These are phyloP conservation scores for Galeopsomyia nigrocyanea DNA, from an alignment of 2,888 invertebrate species.

Conservation along the genomic window DNA sequence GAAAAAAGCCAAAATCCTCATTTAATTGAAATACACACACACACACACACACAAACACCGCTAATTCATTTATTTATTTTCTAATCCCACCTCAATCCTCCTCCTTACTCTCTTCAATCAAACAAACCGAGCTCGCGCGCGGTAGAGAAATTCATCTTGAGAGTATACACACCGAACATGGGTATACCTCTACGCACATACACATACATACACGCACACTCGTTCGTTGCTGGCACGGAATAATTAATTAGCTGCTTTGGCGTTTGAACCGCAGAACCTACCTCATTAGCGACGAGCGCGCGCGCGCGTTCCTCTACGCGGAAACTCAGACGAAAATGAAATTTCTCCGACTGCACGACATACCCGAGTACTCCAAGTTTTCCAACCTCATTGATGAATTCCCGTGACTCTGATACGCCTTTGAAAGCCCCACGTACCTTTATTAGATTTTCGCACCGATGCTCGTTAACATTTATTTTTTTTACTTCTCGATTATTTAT, in stretches of 20 bases:
- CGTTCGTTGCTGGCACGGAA: constrained; percentile 10
- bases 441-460: background rate
- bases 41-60: too few relatives aligned
- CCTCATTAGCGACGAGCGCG: constrained; percentile 21
- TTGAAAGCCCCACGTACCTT: background rate
- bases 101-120: background rate
- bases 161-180: background rate
- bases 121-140: background rate
- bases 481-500: too few relatives aligned
- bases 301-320: background rate
- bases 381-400: constrained; percentile 23
- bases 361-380: background rate
- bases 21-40: too few relatives aligned
- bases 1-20: too few relatives aligned
- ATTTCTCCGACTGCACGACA: constrained; percentile 23
- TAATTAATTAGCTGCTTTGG: constrained; percentile 42
- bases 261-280: constrained; percentile 23
- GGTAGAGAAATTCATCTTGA: constrained; percentile 27
- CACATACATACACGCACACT: background rate
- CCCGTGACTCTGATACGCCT: background rate
- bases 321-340: constrained; percentile 29
- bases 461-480: too few relatives aligned
- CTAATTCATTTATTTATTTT: too few relatives aligned
- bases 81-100: too few relatives aligned
- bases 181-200: constrained; percentile 4